Conservation (phyloP, 1,140 invertebrate species). For the Rhyacophila brunnea region DNA sequence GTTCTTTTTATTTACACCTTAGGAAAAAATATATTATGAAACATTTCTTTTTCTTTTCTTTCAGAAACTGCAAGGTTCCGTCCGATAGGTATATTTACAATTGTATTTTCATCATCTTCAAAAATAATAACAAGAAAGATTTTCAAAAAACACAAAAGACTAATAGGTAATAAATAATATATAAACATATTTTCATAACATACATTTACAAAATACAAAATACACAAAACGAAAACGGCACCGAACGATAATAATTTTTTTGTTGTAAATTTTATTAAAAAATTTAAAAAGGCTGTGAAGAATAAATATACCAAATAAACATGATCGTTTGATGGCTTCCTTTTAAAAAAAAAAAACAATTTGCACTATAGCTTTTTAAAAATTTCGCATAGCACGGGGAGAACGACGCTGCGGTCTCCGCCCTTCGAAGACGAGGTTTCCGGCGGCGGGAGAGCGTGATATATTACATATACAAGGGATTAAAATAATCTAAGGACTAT, state of each 20-base stretch:
- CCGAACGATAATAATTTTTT: not conserved
- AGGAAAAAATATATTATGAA: slow-evolving; percentile 21
- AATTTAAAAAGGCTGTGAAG: no score
- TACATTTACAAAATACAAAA: slow-evolving; percentile 13
- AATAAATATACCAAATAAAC: no score
- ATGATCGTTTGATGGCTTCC: no score
- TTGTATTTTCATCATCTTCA: slow-evolving; percentile 1
- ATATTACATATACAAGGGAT: no score
- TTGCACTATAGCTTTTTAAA: no score
- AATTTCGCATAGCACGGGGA: no score
- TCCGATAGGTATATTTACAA: slow-evolving; percentile 19
- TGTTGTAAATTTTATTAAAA: no score
- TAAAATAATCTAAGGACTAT: no score
- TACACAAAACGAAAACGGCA: not conserved
- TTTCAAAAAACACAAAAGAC: slow-evolving; percentile 11
- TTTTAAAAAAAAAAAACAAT: no score
- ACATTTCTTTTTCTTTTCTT: slow-evolving; percentile 4
- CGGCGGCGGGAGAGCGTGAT: no score
- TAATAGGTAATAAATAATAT: slow-evolving; percentile 23
- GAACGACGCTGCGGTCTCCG: no score
- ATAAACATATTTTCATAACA: slow-evolving; percentile 17
- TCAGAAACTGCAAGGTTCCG: slow-evolving; percentile 8
- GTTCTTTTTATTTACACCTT: slow-evolving; percentile 15
- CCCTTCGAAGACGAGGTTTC: no score
- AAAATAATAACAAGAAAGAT: slow-evolving; percentile 21